Conservation (phyloP, 2,888 invertebrate genomes). For the Urechis unicinctus region DNA sequence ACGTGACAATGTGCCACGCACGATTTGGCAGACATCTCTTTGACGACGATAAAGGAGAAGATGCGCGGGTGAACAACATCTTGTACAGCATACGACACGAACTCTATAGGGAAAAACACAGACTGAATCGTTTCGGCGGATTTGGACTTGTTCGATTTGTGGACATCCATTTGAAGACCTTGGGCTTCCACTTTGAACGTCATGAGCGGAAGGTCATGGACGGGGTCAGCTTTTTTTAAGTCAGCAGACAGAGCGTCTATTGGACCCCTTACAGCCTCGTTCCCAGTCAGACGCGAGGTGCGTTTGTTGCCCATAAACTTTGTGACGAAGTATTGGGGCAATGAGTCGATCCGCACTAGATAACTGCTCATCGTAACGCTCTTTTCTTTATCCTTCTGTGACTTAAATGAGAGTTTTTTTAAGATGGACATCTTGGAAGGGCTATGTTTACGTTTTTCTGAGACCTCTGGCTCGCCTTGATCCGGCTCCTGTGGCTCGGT, state of each 20-base stretch:
- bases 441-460: too few species aligned
- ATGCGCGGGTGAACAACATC: not conserved
- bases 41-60: not conserved
- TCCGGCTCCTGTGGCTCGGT: too few species aligned
- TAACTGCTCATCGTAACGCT: too few species aligned
- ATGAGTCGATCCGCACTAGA: not conserved
- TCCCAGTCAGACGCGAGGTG: not conserved
- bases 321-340: not conserved
- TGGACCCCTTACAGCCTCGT: not conserved
- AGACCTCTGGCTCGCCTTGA: too few species aligned
- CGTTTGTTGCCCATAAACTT: not conserved
- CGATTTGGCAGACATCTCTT: not conserved
- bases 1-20: not conserved
- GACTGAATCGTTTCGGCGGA: not conserved
- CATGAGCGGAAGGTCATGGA: not conserved
- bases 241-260: not conserved
- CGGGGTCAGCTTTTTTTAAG: not conserved
- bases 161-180: not conserved
- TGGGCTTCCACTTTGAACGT: not conserved
- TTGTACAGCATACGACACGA: not conserved
- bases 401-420: too few species aligned
- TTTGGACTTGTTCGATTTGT: not conserved
- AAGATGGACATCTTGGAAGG: too few species aligned
- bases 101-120: not conserved
- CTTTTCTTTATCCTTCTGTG: too few species aligned